Evolutionary conservation across 2,113 vertebrate genomes (phyloP), one percentile per base, ranked within the genome.

Genomic region (Larimichthys polyactis): DNA sequence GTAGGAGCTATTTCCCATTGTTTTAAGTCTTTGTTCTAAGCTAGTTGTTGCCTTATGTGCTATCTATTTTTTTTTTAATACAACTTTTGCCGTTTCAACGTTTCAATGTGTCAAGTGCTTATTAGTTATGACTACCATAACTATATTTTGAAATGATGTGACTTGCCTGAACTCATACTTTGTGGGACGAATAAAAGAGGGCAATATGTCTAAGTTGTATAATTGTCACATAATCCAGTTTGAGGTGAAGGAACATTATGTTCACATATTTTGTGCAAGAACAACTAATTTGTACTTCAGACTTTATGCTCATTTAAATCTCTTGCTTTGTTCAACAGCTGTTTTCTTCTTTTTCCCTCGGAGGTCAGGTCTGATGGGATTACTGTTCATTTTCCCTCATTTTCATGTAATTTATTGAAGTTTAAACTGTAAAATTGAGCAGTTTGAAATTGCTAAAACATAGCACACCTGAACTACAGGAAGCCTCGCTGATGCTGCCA

Each of bases 371-470:
- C 29, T 24, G 48, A n/a, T 29, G 7, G 3, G 52, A 24, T 74
- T 79, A 70, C 1, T 52, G 5, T 24, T 55, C 1, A 19, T 4
- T 65, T 77, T 29, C 5, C 24, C 22, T 64, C 11, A 4, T 11
- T 14, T 52, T 57, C 11, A 27, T 40, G 72, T 9, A 0, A 20
- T 71, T 22, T 24, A 64, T 49, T 0, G 43, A 32, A 8, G n/a
- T 76, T 24, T 16, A 72, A 67, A 57, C 12, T 57, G 24, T 49
- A 36, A 76, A 72, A 75, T 4, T 17, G 10, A 78, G 54, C 5
- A 6, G 36, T 75, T 62, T 63, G 64, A 65, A 55, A 64, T 27
- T 27, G 20, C 71, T n/a, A 10, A 81, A 83, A 27, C 74, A 20
- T 22, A 43, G 62, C 20, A 29, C 9, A 66, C 57, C 24, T 65